phyloP scores from a whole-genome alignment of 2,888 invertebrate genomes.

The Dysmachus trigonus region DNA sequence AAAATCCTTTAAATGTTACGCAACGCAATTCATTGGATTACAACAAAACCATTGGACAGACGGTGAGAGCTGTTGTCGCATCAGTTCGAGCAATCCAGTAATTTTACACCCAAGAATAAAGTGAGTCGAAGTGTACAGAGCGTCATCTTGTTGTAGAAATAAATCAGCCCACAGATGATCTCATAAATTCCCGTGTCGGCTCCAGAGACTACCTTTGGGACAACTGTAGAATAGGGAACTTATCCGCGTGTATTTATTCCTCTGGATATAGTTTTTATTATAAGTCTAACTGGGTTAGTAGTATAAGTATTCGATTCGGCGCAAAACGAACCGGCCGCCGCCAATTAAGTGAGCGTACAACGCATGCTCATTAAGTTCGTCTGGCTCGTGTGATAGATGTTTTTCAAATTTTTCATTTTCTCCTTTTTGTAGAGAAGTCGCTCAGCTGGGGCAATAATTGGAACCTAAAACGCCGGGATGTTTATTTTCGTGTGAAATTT shows the following conservation, averaged over 20 bases:
- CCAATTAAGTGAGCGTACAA: neutral
- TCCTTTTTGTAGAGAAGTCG: neutral
- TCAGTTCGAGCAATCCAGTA: neutral
- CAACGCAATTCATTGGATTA: constrained; percentile 36
- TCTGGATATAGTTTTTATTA: neutral
- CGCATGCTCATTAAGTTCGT: neutral
- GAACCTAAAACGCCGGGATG: constrained; percentile 20
- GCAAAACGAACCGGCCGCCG: neutral
- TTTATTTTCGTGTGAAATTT: constrained; percentile 12
- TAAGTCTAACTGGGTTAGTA: neutral
- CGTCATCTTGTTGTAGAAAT: neutral
- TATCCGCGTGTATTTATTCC: neutral
- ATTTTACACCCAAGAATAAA: neutral
- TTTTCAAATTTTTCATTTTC: neutral
- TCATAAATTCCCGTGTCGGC: neutral
- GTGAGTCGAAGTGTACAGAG: neutral
- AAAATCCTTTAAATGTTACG: constrained; percentile 31
- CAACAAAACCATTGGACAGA: neutral
- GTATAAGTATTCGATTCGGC: neutral
- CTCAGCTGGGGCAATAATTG: constrained; percentile 11
- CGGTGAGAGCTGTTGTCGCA: neutral
- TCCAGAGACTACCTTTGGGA: neutral
- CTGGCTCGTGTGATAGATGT: neutral
- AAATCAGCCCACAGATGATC: neutral
- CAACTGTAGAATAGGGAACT: neutral